A percentile compares a stretch with the other conserved stretches of the same genome.
Conservation (phyloP, 2,797 vertebrate species). For the Chloroceryle amazona region DNA sequence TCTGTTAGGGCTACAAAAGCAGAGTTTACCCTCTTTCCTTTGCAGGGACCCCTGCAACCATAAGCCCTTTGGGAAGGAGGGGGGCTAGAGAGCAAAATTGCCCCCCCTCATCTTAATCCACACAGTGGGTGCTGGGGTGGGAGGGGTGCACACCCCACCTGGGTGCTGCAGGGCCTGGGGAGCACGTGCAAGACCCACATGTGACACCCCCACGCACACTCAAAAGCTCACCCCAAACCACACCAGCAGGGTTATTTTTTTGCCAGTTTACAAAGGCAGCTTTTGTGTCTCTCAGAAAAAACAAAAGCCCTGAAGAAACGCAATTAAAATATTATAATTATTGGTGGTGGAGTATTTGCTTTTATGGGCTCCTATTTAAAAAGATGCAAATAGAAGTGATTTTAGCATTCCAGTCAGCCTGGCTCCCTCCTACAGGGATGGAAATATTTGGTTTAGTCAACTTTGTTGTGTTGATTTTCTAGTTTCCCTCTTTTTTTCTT, state of each 20-base stretch:
- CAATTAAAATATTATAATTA: slow-evolving; percentile 82
- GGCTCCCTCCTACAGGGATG: slow-evolving; percentile 48
- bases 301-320: slow-evolving; percentile 65
- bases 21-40: not conserved
- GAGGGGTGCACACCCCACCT: not conserved
- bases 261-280: not conserved
- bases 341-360: slow-evolving; percentile 71
- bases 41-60: fast-evolving
- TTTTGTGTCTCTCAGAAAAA: not conserved
- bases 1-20: not conserved
- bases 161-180: not conserved
- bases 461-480: slow-evolving; percentile 50
- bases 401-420: slow-evolving; percentile 70
- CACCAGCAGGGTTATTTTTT: not conserved
- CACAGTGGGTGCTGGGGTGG: not conserved
- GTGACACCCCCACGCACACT: not conserved
- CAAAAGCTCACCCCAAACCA: not conserved
- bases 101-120: not conserved
- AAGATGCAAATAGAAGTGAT: slow-evolving; percentile 68
- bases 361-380: slow-evolving; percentile 67
- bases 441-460: slow-evolving; percentile 63
- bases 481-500: not conserved
- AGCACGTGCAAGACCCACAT: fast-evolving
- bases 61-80: not conserved
- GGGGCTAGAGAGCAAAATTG: not conserved